These are phyloP conservation scores for Todiramphus saurophagus DNA, from an alignment of 2,113 vertebrate species.

Conservation along the genomic window DNA sequence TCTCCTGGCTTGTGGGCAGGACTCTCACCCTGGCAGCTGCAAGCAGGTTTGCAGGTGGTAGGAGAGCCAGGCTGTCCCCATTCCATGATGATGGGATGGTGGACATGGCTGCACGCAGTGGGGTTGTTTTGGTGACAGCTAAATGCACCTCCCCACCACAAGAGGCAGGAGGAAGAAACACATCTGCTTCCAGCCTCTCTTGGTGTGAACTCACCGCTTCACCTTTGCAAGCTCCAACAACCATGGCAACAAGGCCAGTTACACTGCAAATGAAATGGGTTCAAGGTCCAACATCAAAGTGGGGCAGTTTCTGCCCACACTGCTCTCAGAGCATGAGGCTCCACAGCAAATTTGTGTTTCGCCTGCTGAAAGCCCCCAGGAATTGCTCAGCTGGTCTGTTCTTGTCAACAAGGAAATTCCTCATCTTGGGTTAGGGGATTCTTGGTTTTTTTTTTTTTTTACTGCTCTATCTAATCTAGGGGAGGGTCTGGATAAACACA, in stretches of 20 bases:
- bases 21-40: not conserved
- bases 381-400: not conserved
- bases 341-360: not conserved
- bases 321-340: not conserved
- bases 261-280: not conserved
- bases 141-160: accelerated
- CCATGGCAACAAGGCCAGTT: not conserved
- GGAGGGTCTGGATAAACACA: not conserved
- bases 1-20: not conserved
- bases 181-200: not conserved
- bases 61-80: not conserved
- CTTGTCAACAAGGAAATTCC: not conserved
- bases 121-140: not conserved
- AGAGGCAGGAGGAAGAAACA: not conserved
- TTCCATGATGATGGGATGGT: accelerated
- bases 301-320: not conserved
- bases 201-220: not conserved
- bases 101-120: accelerated
- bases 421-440: not conserved
- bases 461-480: not conserved
- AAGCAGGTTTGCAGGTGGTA: not conserved
- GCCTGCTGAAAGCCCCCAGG: not conserved
- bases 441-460: not conserved
- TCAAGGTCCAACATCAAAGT: slow-evolving; percentile 17
- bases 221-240: not conserved